Percentiles rank a stretch among this genome's conserved stretches.
phyloP scores from a whole-genome alignment of 2,113 vertebrate genomes.

The Stegostoma tigrinum region DNA sequence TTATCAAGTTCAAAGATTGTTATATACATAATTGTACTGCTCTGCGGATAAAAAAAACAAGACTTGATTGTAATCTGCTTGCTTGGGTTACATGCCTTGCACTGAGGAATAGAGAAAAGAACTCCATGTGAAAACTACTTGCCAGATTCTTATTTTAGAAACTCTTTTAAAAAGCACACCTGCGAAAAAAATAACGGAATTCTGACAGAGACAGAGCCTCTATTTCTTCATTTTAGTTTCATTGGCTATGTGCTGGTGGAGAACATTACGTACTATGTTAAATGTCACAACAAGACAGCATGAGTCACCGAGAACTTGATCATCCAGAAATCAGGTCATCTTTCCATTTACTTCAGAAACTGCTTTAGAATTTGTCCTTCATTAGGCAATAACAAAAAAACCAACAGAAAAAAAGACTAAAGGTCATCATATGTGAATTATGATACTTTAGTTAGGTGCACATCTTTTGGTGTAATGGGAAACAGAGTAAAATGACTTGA shows the following conservation, averaged over 20 bases:
- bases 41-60: too few species aligned
- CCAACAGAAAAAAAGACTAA: background rate
- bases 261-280: conserved; percentile 19
- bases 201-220: background rate
- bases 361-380: background rate
- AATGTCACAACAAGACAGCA: conserved; percentile 10
- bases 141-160: background rate
- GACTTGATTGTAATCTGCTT: background rate
- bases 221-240: background rate
- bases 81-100: background rate
- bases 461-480: background rate
- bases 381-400: background rate
- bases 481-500: background rate
- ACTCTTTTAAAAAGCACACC: background rate
- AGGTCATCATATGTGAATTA: background rate
- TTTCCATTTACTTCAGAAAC: conserved; percentile 24
- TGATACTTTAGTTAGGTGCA: background rate
- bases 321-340: background rate
- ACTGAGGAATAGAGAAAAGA: background rate
- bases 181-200: background rate
- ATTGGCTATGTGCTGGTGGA: background rate
- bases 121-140: background rate
- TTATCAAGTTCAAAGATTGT: background rate
- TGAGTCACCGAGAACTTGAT: conserved; percentile 24
- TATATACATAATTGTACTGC: background rate